phyloP scores from a whole-genome alignment of 2,797 vertebrate species.

The Lepilemur ruficaudatus region DNA sequence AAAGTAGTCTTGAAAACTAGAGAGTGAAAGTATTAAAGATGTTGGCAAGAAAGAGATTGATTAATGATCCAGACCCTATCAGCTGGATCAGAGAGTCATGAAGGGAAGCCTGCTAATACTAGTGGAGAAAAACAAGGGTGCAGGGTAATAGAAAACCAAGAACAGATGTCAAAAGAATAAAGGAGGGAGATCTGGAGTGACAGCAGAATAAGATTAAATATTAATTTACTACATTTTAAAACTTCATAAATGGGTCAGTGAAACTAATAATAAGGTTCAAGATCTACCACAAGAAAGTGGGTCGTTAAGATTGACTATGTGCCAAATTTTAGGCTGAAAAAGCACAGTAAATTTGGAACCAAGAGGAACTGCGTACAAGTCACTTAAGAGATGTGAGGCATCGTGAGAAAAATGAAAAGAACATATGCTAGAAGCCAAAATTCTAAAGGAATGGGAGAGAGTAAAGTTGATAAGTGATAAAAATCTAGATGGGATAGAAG shows the following conservation, averaged over 20 bases:
- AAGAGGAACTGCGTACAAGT: neutral
- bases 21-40: neutral
- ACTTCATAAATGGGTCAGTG: neutral
- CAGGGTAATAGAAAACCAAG: neutral
- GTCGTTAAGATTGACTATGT: neutral
- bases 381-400: neutral
- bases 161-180: neutral
- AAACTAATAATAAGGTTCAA: neutral
- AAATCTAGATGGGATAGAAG: accelerated
- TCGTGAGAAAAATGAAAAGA: neutral
- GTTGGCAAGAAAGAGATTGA: neutral
- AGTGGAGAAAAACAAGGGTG: neutral
- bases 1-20: neutral
- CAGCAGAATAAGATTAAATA: neutral
- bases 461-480: neutral
- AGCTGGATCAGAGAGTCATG: neutral
- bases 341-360: neutral
- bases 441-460: neutral
- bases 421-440: neutral
- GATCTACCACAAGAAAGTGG: neutral
- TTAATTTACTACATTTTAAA: neutral
- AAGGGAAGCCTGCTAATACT: neutral
- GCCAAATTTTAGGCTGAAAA: neutral
- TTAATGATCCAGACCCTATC: neutral
- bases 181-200: neutral